phyloP scores from a whole-genome alignment of 2,797 vertebrate species.

The Avahi laniger region DNA sequence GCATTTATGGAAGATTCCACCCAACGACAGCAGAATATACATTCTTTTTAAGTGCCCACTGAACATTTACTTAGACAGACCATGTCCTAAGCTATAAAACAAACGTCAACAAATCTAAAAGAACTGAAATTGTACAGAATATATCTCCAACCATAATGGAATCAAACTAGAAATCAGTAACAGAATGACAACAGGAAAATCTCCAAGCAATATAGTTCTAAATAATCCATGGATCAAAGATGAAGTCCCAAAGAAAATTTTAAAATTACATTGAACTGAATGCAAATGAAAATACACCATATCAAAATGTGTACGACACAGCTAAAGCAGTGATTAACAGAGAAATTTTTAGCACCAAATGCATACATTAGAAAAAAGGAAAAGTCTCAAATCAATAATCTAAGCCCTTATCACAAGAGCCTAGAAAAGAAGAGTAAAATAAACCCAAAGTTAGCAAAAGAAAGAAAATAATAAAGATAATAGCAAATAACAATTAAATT shows the following conservation, averaged over 20 bases:
- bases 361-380: not conserved
- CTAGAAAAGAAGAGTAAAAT: not conserved
- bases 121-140: not conserved
- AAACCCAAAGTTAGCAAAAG: not conserved
- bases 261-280: not conserved
- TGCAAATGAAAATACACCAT: not conserved
- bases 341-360: not conserved
- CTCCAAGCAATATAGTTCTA: constrained; percentile 17
- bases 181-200: constrained; percentile 10
- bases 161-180: constrained; percentile 29
- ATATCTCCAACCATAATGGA: not conserved
- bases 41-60: not conserved
- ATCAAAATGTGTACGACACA: not conserved
- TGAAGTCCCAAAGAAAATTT: not conserved
- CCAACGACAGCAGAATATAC: not conserved
- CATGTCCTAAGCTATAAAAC: not conserved
- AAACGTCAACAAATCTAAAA: constrained; percentile 31
- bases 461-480: not conserved
- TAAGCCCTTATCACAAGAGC: not conserved
- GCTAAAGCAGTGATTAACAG: not conserved
- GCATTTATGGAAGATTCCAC: not conserved
- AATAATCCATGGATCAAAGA: not conserved
- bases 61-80: not conserved
- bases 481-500: not conserved
- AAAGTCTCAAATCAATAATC: not conserved